Evolutionary conservation across 2,888 invertebrate species (phyloP).

Genomic region (Siphlonurus alternatus): DNA sequence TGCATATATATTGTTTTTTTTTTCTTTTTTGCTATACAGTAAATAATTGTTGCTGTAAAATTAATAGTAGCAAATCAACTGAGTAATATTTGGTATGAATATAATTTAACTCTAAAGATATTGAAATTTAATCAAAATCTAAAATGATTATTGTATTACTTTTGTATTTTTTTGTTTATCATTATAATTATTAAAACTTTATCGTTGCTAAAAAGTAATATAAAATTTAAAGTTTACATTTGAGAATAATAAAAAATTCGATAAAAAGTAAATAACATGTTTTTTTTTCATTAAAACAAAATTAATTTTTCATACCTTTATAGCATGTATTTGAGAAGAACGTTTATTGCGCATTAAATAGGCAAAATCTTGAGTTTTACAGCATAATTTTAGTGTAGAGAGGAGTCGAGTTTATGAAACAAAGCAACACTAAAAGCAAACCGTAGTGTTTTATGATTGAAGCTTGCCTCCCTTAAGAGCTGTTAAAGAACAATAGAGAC

Average conservation of each 20-base stretch:
- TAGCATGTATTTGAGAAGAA: neutral
- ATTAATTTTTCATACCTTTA: neutral
- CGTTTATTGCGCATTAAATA: neutral
- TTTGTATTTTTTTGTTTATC: neutral
- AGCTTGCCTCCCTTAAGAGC: neutral
- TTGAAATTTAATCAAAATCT: too few relatives aligned
- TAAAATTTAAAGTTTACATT: neutral
- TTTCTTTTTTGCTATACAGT: too few relatives aligned
- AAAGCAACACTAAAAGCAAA: too few relatives aligned
- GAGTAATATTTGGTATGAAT: too few relatives aligned
- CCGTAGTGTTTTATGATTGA: neutral
- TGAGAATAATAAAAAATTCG: neutral
- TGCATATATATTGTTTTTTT: too few relatives aligned
- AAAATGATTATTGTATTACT: too few relatives aligned
- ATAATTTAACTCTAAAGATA: too few relatives aligned
- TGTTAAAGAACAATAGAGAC: conserved; percentile 1
- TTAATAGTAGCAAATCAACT: too few relatives aligned
- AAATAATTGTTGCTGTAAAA: too few relatives aligned
- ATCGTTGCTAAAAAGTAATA: too few relatives aligned
- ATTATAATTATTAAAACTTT: neutral
- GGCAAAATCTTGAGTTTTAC: neutral
- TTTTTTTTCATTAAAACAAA: neutral
- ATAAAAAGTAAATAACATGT: neutral
- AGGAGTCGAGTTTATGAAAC: too few relatives aligned
- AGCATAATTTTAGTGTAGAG: neutral